A percentile compares a stretch with the other conserved stretches of the same genome.
These are phyloP conservation scores for Carollia perspicillata DNA, from an alignment of 2,113 vertebrate genomes.

Conservation along the genomic window DNA sequence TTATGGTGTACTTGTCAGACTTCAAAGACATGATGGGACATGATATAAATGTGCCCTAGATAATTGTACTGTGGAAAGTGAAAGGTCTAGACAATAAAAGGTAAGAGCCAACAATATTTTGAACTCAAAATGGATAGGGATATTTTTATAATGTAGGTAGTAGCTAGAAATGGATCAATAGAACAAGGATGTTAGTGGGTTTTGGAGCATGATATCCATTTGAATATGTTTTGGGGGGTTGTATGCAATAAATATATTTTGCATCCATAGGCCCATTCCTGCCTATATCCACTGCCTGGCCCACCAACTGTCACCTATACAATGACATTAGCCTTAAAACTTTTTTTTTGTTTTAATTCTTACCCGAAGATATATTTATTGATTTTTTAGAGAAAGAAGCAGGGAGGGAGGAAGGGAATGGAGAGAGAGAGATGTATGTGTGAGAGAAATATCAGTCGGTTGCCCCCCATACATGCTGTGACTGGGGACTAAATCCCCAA, in stretches of 20 bases:
- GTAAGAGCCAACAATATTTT: background rate
- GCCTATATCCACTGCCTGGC: background rate
- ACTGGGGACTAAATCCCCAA: too few relatives aligned
- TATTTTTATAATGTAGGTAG: constrained; percentile 39
- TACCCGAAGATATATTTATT: too few relatives aligned
- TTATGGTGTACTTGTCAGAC: constrained; percentile 3
- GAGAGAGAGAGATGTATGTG: too few relatives aligned
- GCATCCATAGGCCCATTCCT: background rate
- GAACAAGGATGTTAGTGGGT: background rate
- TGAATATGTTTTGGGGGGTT: background rate
- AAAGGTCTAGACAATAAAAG: constrained; percentile 19
- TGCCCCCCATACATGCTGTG: too few relatives aligned
- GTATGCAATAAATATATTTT: background rate
- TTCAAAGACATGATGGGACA: background rate
- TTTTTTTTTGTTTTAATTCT: too few relatives aligned
- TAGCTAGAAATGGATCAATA: background rate
- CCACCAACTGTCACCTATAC: background rate
- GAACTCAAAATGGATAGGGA: background rate
- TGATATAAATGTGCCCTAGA: background rate
- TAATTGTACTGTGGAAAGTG: constrained; percentile 14
- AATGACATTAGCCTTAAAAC: background rate
- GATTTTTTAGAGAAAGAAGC: too few relatives aligned
- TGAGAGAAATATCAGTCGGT: too few relatives aligned
- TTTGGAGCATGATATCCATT: background rate
- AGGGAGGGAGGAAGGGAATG: too few relatives aligned